Evolutionary conservation across 2,888 invertebrate species (phyloP), one percentile per base, ranked within the genome.

Genomic region (Allygus modestus): DNA sequence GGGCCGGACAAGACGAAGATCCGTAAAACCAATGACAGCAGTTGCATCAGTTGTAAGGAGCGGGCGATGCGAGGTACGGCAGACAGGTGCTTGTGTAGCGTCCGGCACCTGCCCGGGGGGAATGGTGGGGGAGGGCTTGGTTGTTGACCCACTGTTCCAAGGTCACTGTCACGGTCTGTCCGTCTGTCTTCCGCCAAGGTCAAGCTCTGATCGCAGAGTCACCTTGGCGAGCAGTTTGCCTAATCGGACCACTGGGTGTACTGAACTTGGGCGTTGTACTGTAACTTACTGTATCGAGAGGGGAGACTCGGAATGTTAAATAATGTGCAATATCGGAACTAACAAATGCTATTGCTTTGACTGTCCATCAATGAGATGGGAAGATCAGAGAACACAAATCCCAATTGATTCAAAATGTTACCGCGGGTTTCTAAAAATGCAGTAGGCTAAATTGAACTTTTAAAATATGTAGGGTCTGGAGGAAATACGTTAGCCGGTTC

Each of bases 61-160:
- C 54, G 54, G 23, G 46, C 46, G n/a, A n/a, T n/a, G n/a, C 15
- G 51, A 9, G 15, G 26, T 2, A 31, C 31, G 31, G 17, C 69
- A n/a, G 69, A 11, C 41, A 71, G 71, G 71, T 41, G 41, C 41
- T 31, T 17, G n/a, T 83, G 84, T 84, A 84, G 84, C 89, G 89
- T 88, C 90, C 90, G 90, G 90, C 90, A 89, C 90, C 92, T 91
- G 87, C 91, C 90, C 91, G 85, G 85, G 82, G 81, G 84, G 85
- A 61, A 85, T 87, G 87, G 85, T 86, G 85, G 85, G 85, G 86
- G 87, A 87, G 86, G 86, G 86, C 46, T 54, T 86, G 83, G 83
- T 84, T 85, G 86, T 86, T 85, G 84, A 81, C 33, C 46, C 71
- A 83, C 84, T 81, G 58, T 31, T 37, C 37, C 33, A 85, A 71